Evolutionary conservation across 2,113 vertebrate species (phyloP).

Genomic region (Morphnarchus princeps): DNA sequence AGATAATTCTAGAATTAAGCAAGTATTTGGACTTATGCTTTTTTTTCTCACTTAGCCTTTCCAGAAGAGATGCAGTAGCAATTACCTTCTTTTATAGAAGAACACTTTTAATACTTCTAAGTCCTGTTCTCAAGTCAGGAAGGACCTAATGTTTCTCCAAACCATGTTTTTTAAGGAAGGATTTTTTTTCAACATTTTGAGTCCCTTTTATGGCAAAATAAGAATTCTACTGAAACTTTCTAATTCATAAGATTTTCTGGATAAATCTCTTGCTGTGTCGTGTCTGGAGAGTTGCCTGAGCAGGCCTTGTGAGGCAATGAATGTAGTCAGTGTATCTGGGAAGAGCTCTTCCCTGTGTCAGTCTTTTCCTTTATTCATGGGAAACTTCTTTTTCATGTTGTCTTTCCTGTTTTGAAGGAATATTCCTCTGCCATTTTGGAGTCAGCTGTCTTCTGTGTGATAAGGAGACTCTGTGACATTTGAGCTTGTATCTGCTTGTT

Average conservation of each 20-base stretch:
- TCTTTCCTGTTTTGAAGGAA: background rate
- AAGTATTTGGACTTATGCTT: background rate
- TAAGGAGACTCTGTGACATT: background rate
- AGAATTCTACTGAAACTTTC: background rate
- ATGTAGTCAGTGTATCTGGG: background rate
- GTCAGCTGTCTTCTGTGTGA: background rate
- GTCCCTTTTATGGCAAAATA: background rate
- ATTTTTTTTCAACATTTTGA: background rate
- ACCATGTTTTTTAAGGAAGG: background rate
- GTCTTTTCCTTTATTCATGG: background rate
- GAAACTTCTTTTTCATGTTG: background rate
- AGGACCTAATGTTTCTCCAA: background rate
- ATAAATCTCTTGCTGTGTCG: background rate
- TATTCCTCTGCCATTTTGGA: background rate
- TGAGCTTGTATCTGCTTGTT: background rate
- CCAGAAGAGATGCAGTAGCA: too few relatives aligned
- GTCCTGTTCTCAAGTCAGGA: background rate
- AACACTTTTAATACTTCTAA: background rate
- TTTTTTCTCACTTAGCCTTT: too few relatives aligned
- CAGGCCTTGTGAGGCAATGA: background rate
- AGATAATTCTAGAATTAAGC: background rate
- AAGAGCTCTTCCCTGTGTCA: background rate
- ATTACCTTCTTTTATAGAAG: background rate
- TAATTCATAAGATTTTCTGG: background rate
- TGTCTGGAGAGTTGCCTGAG: background rate